phyloP scores from a whole-genome alignment of 2,797 vertebrate species.

The Anomalospiza imberbis region DNA sequence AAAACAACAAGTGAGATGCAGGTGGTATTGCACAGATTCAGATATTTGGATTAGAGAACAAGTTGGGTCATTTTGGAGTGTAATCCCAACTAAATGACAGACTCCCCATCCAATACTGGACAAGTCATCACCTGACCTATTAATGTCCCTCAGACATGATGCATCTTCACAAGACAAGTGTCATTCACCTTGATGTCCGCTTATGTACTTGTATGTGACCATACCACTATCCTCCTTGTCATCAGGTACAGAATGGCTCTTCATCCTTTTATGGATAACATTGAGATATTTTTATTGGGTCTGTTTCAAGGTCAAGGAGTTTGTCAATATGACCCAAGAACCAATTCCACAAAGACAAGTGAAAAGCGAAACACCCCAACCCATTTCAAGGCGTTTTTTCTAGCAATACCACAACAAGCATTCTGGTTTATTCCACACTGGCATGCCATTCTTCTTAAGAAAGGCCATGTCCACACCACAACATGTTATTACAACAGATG shows the following conservation, averaged over 20 bases:
- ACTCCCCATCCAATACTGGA: background rate
- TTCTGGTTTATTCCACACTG: background rate
- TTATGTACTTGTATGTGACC: background rate
- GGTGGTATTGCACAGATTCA: fast-evolving
- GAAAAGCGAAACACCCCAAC: background rate
- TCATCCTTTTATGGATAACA: background rate
- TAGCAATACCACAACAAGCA: background rate
- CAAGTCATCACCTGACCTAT: background rate
- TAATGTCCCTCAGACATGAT: background rate
- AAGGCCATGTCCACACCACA: background rate
- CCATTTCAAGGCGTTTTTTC: background rate
- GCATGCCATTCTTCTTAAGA: background rate
- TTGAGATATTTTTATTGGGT: background rate
- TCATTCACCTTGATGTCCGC: background rate
- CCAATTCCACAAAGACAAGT: background rate
- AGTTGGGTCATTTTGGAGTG: background rate
- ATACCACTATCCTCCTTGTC: background rate
- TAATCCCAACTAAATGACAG: background rate
- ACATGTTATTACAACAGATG: background rate
- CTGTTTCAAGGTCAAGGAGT: background rate
- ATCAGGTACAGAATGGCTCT: background rate
- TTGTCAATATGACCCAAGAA: background rate
- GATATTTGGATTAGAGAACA: background rate
- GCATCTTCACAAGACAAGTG: background rate
- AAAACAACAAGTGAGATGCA: background rate